Base-by-base conservation (phyloP, 2,888 invertebrate species). In the Netelia inedita region DNA sequence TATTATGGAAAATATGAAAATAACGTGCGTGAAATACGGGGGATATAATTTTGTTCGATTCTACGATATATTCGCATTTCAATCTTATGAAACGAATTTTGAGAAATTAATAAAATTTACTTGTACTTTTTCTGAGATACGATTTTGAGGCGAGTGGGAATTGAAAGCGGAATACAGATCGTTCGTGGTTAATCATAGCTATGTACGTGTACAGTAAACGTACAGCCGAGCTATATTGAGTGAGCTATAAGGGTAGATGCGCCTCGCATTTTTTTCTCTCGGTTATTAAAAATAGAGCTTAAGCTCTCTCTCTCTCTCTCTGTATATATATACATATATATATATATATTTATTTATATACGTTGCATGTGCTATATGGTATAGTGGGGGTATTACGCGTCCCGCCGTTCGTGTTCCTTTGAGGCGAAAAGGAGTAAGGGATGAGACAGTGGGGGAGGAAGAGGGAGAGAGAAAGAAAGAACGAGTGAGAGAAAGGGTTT, bases 401-500 rank as follows among this genome's bases (percentile, higher is more conserved):
- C 16, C 63, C 35, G 55, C 57, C 53, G 71, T 82, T 71, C 65
- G 65, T 65, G 73, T 73, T 79, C 50, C 69, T 74, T 74, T 35
- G 83, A 63, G 61, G 6, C 16, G 41, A 68, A 46, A 53, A 43
- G 73, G 68, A 3, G 71, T 59, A 53, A 75, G 43, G 63, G 43
- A 43, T 0, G 35, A 23, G 28, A 43, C 41, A 57, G 53, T 46
- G n/a, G 21, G 41, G 53, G 55, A 57, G 68, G 66, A 53, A 16
- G 23, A 81, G 69, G 59, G 68, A 65, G 68, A 43, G 68, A 73
- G 66, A 8, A 21, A 23, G 46, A 59, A 50, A 59, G 71, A 69
- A 55, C 8, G 35, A 82, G 71, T 61, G 69, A 55, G 69, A 46
- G 68, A 61, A 71, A 78, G 59, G 73, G 76, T 76, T 79, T 59